Conservation (phyloP, 2,797 vertebrate genomes). For the Taeniopygia guttata region DNA sequence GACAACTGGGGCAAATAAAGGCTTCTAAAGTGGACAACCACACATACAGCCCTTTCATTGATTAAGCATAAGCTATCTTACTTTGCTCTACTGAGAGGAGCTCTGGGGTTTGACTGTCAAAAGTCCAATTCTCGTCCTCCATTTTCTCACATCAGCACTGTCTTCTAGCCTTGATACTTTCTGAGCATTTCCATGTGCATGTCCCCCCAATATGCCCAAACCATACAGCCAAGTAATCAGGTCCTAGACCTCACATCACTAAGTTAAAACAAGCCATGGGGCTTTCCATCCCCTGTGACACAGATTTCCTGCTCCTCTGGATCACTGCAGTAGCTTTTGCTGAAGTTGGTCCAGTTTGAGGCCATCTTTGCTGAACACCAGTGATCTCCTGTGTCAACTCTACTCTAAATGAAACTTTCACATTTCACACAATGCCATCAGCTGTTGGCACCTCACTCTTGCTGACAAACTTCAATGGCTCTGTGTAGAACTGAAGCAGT, state of each 20-base stretch:
- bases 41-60: background rate
- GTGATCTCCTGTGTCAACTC: background rate
- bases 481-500: background rate
- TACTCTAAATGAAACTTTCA: background rate
- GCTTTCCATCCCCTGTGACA: background rate
- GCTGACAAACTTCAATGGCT: background rate
- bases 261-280: background rate
- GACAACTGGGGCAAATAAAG: background rate
- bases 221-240: accelerated
- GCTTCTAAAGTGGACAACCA: background rate
- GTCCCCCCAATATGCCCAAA: background rate
- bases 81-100: background rate
- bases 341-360: background rate
- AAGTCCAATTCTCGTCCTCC: background rate
- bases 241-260: background rate
- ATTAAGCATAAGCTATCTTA: background rate
- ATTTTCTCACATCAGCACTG: background rate
- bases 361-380: background rate
- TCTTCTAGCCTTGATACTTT: background rate
- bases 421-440: background rate
- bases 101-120: background rate
- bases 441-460: background rate
- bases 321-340: background rate
- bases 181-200: accelerated
- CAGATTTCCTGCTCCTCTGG: background rate